These are phyloP conservation scores for Mamestra brassicae DNA, from an alignment of 2,888 invertebrate species.

Conservation along the genomic window DNA sequence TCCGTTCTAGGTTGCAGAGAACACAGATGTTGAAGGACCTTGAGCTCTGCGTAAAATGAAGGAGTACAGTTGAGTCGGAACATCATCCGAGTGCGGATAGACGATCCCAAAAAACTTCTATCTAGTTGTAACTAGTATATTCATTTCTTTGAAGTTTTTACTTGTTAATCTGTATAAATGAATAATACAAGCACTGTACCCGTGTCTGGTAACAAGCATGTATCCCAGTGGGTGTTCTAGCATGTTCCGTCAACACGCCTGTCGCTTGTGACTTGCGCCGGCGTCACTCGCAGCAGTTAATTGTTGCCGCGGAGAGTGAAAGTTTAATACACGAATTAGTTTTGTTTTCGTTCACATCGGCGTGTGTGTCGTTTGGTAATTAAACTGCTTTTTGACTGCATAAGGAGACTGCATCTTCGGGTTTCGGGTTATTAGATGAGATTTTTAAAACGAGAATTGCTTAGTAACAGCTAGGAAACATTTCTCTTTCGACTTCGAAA, in stretches of 20 bases:
- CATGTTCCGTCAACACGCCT: slow-evolving; percentile 2
- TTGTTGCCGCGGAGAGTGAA: slow-evolving; percentile 75
- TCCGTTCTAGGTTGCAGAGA: too few relatives aligned
- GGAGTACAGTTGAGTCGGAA: too few relatives aligned
- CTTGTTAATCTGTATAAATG: not conserved
- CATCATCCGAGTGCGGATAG: too few relatives aligned
- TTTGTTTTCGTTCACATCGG: slow-evolving; percentile 67
- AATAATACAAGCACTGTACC: not conserved
- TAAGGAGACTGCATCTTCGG: not conserved
- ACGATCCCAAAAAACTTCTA: too few relatives aligned
- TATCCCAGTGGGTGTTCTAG: not conserved
- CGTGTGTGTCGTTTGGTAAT: slow-evolving; percentile 29
- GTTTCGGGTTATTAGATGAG: not conserved
- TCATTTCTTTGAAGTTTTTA: not conserved
- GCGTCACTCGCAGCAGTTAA: slow-evolving; percentile 64
- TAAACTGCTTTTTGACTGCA: slow-evolving; percentile 24
- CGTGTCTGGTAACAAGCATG: not conserved
- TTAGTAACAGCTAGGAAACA: not conserved
- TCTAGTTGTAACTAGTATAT: too few relatives aligned
- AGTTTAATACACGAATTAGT: slow-evolving; percentile 73
- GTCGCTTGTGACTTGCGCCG: slow-evolving; percentile 49
- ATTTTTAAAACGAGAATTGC: not conserved
- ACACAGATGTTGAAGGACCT: too few relatives aligned
- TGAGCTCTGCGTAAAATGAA: too few relatives aligned
- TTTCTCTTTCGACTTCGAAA: too few relatives aligned